Conservation (phyloP, 2,888 invertebrate genomes). For the Trypoxylon attenuatum region DNA sequence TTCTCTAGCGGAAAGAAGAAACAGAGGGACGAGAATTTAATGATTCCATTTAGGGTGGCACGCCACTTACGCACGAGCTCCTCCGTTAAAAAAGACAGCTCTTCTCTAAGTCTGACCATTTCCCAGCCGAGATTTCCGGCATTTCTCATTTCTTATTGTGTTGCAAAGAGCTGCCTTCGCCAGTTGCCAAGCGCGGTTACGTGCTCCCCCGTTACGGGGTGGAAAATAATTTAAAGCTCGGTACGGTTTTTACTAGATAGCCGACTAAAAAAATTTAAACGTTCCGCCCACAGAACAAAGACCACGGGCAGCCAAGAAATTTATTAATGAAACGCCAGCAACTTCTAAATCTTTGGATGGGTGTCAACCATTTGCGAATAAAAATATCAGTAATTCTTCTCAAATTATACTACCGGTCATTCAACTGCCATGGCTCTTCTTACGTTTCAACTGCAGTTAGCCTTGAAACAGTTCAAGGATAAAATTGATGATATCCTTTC, state of each 20-base stretch:
- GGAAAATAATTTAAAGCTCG: conserved; percentile 32
- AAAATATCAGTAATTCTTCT: conserved; percentile 3
- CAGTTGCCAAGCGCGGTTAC: conserved; percentile 15
- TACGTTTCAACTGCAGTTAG: no score
- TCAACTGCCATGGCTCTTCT: no score
- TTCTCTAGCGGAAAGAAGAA: no score
- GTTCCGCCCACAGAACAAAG: conserved; percentile 19
- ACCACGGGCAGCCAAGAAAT: conserved; percentile 15
- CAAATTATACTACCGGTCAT: background rate
- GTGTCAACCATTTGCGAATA: conserved; percentile 8
- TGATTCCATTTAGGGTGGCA: background rate
- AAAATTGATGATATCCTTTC: no score
- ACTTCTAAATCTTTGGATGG: conserved; percentile 14
- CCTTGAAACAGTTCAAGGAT: no score
- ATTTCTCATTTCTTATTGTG: conserved; percentile 25
- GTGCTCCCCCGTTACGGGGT: conserved; percentile 4
- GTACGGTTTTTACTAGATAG: conserved; percentile 14
- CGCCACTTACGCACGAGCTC: background rate
- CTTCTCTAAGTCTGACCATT: conserved; percentile 21
- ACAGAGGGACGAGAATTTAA: conserved; percentile 8
- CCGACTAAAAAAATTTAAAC: conserved; percentile 12
- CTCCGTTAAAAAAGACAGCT: background rate
- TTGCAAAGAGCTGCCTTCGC: conserved; percentile 8
- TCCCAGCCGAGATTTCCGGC: conserved; percentile 10
- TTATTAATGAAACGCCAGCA: conserved; percentile 34